Evolutionary conservation across 1,140 invertebrate species (phyloP), one percentile per base, ranked within the genome.

Genomic region (Diabrotica undecimpunctata): DNA sequence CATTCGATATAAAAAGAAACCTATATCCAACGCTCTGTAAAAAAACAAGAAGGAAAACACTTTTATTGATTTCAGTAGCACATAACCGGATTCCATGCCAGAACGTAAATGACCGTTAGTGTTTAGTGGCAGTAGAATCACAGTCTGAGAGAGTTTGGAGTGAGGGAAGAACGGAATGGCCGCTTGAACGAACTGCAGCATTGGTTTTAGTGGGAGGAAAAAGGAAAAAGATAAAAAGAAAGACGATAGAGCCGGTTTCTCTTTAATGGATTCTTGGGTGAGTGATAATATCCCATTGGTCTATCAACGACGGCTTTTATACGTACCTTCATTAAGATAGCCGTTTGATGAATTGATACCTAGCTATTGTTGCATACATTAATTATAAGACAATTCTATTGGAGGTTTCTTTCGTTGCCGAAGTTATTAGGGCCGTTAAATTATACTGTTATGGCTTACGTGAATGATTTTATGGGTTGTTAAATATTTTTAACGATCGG

Each of bases 31-130:
- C 68, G 68, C 67, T 67, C 52, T 55, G 67, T 58, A 62, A 69
- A 72, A n/a, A 73, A 74, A 63, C 60, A 67, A 71, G 67, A 67
- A 66, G 70, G 70, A 73, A 74, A 81, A 80, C 78, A 83, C 81
- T 85, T 85, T 85, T 85, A 85, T 85, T 84, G 83, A 85, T 85
- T 85, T 84, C 83, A 84, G 83, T 83, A 83, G 83, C 82, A 81
- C 80, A 83, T 83, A 83, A 82, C 81, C 79, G 76, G 79, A 69
- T 69, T 70, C 59, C 46, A 52, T 60, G 41, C 70, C 65, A 76
- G 77, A 77, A 57, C 74, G 77, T 77, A 72, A 56, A 12, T 56
- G 35, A 11, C 14, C 36, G 11, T 52, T 12, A 12, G 11, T 36
- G 36, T 46, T 10, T 10, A 46, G 41, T 10, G 8, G 2, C 3